Percentiles rank a stretch among this genome's conserved stretches.
Conservation (phyloP, 1,140 invertebrate genomes). For the Parapsyche elsis region DNA sequence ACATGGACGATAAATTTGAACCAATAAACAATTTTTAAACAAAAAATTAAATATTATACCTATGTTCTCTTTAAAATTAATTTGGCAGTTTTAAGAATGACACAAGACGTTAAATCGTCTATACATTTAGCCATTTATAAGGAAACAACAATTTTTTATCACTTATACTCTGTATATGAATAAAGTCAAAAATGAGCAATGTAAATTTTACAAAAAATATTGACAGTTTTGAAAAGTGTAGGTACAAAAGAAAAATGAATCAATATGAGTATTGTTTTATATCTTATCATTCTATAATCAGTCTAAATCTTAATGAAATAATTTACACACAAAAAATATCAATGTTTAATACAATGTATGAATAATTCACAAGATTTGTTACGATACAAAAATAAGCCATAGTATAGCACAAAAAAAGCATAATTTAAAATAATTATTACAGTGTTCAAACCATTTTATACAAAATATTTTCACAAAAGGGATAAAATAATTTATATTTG, state of each 20-base stretch:
- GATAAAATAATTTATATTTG: too few relatives aligned
- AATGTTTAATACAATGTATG: neutral
- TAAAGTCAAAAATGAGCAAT: too few relatives aligned
- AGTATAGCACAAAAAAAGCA: neutral
- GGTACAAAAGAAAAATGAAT: too few relatives aligned
- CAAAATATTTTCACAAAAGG: too few relatives aligned
- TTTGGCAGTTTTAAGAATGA: conserved; percentile 9
- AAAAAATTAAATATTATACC: neutral
- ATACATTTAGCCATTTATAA: too few relatives aligned
- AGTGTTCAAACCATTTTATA: neutral
- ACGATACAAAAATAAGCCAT: neutral
- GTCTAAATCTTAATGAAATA: conserved; percentile 9
- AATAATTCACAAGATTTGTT: neutral
- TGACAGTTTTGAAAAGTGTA: too few relatives aligned
- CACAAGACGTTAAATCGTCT: neutral
- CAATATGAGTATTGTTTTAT: conserved; percentile 12
- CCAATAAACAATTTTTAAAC: conserved; percentile 2
- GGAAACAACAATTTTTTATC: too few relatives aligned
- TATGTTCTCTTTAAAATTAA: conserved; percentile 5
- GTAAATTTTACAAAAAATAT: too few relatives aligned
- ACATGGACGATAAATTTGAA: conserved; percentile 46
- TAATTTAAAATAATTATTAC: neutral
- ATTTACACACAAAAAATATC: neutral
- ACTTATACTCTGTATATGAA: too few relatives aligned
- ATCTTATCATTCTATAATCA: conserved; percentile 2